A percentile compares a stretch with the other conserved stretches of the same genome.
Conservation (phyloP, 2,113 vertebrate genomes). For the Corvus moneduloides region DNA sequence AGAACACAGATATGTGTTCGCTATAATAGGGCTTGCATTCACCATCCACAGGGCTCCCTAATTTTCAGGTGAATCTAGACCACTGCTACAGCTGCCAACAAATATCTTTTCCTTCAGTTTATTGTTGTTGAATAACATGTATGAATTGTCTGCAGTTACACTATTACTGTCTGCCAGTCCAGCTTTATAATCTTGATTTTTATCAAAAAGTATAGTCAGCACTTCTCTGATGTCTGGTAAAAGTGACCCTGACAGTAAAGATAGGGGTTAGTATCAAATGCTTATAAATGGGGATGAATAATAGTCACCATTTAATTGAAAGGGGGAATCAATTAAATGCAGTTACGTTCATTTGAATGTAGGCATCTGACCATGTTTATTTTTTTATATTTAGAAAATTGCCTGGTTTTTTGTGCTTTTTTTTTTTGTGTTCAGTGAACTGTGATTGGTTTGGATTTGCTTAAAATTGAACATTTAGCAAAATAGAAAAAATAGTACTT, state of each 20-base stretch:
- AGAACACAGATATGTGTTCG: fast-evolving
- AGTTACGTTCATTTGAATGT: not conserved
- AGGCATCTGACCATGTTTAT: not conserved
- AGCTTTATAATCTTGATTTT: not conserved
- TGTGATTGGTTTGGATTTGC: not conserved
- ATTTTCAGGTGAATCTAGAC: not conserved
- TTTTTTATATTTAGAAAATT: not conserved
- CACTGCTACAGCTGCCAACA: not conserved
- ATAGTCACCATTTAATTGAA: not conserved
- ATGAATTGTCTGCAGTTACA: not conserved
- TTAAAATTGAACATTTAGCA: not conserved
- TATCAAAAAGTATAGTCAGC: not conserved
- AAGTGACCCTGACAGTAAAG: not conserved
- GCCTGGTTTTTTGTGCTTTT: not conserved
- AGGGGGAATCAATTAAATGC: not conserved
- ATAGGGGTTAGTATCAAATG: not conserved
- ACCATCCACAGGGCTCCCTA: not conserved
- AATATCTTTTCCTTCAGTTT: not conserved
- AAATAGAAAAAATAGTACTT: not conserved
- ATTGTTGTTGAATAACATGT: not conserved
- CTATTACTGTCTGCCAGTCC: not conserved
- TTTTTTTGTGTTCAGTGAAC: not conserved
- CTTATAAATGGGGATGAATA: not conserved
- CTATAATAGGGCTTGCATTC: not conserved
- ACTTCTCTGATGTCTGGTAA: not conserved